phyloP scores from a whole-genome alignment of 2,797 vertebrate species.

The Silurus lanzhouensis region DNA sequence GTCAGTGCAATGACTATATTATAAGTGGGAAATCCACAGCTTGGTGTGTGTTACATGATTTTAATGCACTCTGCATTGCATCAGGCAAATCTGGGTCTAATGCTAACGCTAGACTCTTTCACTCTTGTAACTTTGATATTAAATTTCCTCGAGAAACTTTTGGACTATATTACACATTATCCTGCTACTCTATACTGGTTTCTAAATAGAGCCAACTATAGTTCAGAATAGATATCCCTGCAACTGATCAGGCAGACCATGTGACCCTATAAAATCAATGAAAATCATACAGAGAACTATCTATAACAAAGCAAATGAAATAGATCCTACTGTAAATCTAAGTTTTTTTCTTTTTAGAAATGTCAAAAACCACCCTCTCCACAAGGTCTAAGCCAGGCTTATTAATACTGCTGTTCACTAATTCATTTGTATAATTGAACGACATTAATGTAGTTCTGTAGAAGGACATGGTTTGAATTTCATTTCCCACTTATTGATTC shows the following conservation, averaged over 20 bases:
- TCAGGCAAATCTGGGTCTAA: too few relatives aligned
- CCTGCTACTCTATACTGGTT: neutral
- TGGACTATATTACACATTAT: neutral
- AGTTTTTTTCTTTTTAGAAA: neutral
- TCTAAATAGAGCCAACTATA: neutral
- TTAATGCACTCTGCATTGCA: too few relatives aligned
- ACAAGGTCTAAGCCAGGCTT: neutral
- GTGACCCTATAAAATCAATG: neutral
- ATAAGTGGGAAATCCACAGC: too few relatives aligned
- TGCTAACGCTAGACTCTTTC: neutral
- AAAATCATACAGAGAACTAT: neutral
- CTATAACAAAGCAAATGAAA: neutral
- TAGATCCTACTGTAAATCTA: neutral
- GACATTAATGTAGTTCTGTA: neutral
- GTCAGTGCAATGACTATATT: too few relatives aligned
- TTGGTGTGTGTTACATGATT: too few relatives aligned
- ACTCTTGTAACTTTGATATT: neutral
- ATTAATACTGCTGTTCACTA: neutral
- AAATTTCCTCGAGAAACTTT: neutral
- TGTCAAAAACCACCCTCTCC: neutral
- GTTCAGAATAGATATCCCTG: neutral
- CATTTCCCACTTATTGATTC: conserved; percentile 1
- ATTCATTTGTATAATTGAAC: neutral
- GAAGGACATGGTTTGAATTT: neutral
- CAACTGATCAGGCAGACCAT: neutral